These are phyloP conservation scores for Agrotis segetum DNA, from an alignment of 2,888 invertebrate genomes.

Conservation along the genomic window DNA sequence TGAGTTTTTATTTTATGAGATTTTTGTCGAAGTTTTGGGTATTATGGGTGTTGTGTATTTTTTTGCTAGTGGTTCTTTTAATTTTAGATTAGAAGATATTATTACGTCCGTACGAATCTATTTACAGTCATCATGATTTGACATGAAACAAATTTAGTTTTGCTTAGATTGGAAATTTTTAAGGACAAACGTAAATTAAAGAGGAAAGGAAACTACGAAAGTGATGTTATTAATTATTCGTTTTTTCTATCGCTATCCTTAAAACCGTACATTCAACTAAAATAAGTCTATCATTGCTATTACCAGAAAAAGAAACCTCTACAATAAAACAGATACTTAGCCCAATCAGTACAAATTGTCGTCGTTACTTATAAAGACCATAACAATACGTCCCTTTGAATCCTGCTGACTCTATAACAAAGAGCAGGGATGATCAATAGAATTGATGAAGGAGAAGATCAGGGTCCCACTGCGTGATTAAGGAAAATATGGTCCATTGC, in stretches of 20 bases:
- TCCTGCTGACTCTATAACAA: conserved; percentile 41
- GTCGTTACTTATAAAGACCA: conserved; percentile 12
- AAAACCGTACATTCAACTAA: not conserved
- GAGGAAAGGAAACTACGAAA: not conserved
- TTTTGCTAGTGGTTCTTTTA: not conserved
- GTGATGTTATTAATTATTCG: too few species aligned
- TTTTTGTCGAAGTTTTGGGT: conserved; percentile 1
- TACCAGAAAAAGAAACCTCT: conserved; percentile 13
- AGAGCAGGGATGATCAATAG: conserved; percentile 39
- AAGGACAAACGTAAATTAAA: not conserved
- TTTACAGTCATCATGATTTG: too few species aligned
- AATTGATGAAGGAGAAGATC: conserved; percentile 44
- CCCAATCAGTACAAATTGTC: conserved; percentile 43
- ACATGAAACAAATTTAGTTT: too few species aligned
- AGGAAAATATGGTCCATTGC: conserved; percentile 40
- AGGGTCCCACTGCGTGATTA: conserved; percentile 33
- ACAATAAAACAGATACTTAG: conserved; percentile 9
- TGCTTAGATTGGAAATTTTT: not conserved
- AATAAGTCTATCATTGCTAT: not conserved
- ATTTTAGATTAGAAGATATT: too few species aligned
- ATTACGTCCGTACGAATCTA: too few species aligned
- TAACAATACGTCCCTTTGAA: conserved; percentile 40
- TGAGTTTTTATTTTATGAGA: not conserved
- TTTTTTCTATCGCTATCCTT: too few species aligned
- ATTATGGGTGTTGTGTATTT: not conserved